Conservation (phyloP, 2,888 invertebrate species). For the Diarsia rubi region DNA sequence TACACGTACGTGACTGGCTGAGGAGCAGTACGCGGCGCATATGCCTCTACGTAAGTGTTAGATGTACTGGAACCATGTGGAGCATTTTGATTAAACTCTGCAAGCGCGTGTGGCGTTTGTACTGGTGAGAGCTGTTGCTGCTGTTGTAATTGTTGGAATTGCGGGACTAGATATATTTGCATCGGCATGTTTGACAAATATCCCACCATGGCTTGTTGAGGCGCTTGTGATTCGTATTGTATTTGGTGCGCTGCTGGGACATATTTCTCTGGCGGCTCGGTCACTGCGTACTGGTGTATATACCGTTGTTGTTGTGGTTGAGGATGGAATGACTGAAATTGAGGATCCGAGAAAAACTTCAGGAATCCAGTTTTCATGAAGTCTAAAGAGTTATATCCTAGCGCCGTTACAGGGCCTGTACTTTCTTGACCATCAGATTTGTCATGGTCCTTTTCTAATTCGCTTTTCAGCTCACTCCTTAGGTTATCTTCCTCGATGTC, state of each 20-base stretch:
- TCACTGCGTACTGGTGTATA: constrained; percentile 86
- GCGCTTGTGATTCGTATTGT: constrained; percentile 71
- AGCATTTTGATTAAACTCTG: constrained; percentile 61
- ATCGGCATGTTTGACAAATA: constrained; percentile 87
- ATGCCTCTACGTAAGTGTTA: constrained; percentile 80
- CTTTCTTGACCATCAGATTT: constrained; percentile 74
- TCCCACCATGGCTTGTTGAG: constrained; percentile 84
- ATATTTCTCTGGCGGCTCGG: constrained; percentile 81
- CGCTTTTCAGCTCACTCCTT: constrained; percentile 91
- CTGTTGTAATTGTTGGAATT: constrained; percentile 77
- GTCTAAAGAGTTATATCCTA: constrained; percentile 75
- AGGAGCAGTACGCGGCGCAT: constrained; percentile 69
- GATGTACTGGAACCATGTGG: constrained; percentile 39
- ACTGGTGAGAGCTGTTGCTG: constrained; percentile 51
- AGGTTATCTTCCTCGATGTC: constrained; percentile 94
- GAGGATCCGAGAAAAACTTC: constrained; percentile 77
- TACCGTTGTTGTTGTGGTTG: constrained; percentile 76
- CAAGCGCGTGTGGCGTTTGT: constrained; percentile 68
- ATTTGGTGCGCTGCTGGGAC: constrained; percentile 65
- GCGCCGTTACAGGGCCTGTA: constrained; percentile 62
- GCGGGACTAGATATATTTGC: constrained; percentile 88
- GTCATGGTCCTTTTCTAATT: constrained; percentile 84
- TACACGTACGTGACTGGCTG: constrained; percentile 79
- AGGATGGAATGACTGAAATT: constrained; percentile 66
- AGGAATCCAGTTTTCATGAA: constrained; percentile 81